These are phyloP conservation scores for Austrolebias charrua DNA, from an alignment of 2,797 vertebrate genomes.

Conservation along the genomic window DNA sequence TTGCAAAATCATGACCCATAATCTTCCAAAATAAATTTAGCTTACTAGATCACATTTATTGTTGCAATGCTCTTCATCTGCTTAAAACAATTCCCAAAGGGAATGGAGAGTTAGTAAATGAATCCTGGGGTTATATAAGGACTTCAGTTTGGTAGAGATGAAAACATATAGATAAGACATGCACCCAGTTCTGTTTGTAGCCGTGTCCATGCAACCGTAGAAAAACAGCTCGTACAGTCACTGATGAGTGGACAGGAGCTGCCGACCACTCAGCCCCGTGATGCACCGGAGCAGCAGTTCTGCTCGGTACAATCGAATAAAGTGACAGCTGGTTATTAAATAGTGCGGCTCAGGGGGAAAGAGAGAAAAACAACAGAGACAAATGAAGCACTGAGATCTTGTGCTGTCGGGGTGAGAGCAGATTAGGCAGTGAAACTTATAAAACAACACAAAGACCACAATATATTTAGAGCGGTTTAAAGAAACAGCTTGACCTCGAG, in stretches of 20 bases:
- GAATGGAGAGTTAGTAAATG: constrained; percentile 14
- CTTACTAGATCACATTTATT: constrained; percentile 1
- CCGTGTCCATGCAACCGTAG: constrained; percentile 48
- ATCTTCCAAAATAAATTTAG: constrained; percentile 6
- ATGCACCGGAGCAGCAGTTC: constrained; percentile 21
- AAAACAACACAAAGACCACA: neutral
- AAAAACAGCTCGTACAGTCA: constrained; percentile 9
- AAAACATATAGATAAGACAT: constrained; percentile 24
- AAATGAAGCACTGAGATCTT: constrained; percentile 3
- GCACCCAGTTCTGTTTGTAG: constrained; percentile 34
- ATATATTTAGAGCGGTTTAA: neutral
- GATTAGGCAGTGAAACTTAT: neutral
- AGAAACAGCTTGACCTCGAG: neutral
- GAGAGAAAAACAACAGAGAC: constrained; percentile 23
- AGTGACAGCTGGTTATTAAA: constrained; percentile 37
- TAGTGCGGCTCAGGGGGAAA: constrained; percentile 21
- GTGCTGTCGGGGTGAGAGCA: neutral
- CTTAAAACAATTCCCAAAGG: constrained; percentile 13
- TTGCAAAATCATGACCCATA: constrained; percentile 1
- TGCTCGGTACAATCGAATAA: constrained; percentile 48
- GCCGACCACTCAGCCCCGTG: constrained; percentile 17
- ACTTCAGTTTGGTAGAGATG: constrained; percentile 19
- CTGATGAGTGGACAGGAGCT: constrained; percentile 33
- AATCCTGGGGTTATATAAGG: constrained; percentile 26
- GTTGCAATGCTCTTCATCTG: neutral